These are phyloP conservation scores for Erebia aethiops DNA, from an alignment of 2,888 invertebrate species.

Conservation along the genomic window DNA sequence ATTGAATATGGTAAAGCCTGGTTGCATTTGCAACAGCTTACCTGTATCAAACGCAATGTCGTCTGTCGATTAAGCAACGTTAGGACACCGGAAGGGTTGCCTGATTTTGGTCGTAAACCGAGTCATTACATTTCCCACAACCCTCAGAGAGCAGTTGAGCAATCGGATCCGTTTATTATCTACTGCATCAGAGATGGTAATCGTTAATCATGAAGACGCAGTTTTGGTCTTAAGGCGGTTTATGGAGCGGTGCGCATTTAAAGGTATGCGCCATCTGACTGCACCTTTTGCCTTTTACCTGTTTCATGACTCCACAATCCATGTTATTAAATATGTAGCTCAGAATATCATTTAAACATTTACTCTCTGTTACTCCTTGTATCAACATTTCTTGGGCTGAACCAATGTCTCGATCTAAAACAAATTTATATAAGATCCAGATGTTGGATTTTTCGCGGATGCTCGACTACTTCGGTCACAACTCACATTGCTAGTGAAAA, in stretches of 20 bases:
- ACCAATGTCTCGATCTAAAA: no score
- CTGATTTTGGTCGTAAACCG: slow-evolving; percentile 12
- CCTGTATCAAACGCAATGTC: background rate
- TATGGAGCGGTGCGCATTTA: slow-evolving; percentile 1
- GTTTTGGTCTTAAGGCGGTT: background rate
- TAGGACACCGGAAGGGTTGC: slow-evolving; percentile 6
- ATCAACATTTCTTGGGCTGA: no score
- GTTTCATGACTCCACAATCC: background rate
- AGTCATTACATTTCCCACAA: slow-evolving; percentile 6
- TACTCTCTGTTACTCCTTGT: background rate
- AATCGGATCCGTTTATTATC: slow-evolving; percentile 5
- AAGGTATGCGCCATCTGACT: background rate
- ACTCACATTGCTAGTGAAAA: no score
- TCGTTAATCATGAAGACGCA: background rate
- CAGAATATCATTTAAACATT: background rate
- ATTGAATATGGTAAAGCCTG: background rate
- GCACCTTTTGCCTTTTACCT: background rate
- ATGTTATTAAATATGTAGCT: background rate
- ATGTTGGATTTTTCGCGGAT: no score
- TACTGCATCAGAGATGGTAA: slow-evolving; percentile 2
- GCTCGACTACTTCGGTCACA: no score
- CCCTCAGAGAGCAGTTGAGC: slow-evolving; percentile 9
- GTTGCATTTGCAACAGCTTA: background rate
- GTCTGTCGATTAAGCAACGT: background rate
- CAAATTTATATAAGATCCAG: no score